Evolutionary conservation across 2,797 vertebrate genomes (phyloP), one percentile per base, ranked within the genome.

Genomic region (Erpetoichthys calabaricus): DNA sequence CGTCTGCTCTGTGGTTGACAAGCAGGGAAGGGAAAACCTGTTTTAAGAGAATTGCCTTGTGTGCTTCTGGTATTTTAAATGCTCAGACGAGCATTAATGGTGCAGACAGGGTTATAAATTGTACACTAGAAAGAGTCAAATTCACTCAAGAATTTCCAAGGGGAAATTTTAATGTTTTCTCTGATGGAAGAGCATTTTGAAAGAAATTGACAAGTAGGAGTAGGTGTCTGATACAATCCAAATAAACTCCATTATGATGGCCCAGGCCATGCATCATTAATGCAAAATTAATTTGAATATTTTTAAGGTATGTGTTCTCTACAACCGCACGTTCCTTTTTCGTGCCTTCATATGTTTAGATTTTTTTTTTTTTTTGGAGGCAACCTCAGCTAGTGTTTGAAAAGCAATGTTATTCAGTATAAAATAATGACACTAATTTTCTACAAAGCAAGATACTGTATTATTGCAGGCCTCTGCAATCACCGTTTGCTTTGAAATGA

Each of bases 321-420:
- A 25, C 25, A 25, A 25, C 25, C 25, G 2, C 25, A 25, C 25
- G 25, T 25, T 25, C 25, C 25, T 54, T 42, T 51, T 71, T 73
- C 78, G 78, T 88, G 80, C 84, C 82, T 86, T 86, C 73, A 70
- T 75, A 71, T 62, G 72, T 79, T 76, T 60, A 55, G 53, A 59
- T 47, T 70, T 68, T 60, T 53, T 44, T 8, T 8, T 5, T 57
- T 54, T 6, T 43, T 7, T 4, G 41, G 41, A 7, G 47, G 47
- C 47, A 49, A 49, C 47, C 62, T 60, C 67, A 71, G 65, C 53
- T 5, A 54, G 44, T 7, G 7, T 54, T 4, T 42, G 51, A 3
- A 9, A 53, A 3, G 51, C 51, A 10, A 54, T 42, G 41, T 54
- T 54, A 49, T 42, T 54, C 44, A 25, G 25, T 25, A 25, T 25